phyloP scores from a whole-genome alignment of 2,113 vertebrate species.

The Rhodinocichla rosea region DNA sequence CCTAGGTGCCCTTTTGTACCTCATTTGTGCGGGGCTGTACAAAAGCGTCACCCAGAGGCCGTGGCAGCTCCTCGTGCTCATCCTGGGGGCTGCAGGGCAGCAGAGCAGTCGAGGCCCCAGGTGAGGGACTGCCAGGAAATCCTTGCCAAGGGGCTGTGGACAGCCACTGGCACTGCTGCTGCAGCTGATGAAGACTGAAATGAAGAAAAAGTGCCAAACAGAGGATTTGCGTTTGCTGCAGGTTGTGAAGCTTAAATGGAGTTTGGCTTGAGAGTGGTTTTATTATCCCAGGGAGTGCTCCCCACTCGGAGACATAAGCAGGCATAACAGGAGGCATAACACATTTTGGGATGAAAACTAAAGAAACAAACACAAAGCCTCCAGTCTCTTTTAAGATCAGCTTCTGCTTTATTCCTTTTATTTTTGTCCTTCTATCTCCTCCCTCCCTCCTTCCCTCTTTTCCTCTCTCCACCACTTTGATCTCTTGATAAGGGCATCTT shows the following conservation, averaged over 20 bases:
- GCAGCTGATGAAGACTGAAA: conserved; percentile 27
- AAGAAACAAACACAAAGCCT: neutral
- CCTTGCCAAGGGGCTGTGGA: neutral
- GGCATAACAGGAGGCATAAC: neutral
- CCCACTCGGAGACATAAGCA: neutral
- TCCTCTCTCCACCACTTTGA: conserved; percentile 6
- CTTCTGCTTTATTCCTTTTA: neutral
- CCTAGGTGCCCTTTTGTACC: neutral
- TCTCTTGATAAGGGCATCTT: conserved; percentile 8
- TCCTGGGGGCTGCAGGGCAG: neutral
- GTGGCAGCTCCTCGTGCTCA: neutral
- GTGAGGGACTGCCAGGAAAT: neutral
- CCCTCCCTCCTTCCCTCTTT: neutral
- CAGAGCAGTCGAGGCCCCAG: neutral
- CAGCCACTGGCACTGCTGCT: neutral
- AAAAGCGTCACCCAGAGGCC: neutral
- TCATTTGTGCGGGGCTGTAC: neutral
- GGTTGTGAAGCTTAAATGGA: neutral
- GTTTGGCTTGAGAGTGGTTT: neutral
- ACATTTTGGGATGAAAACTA: neutral
- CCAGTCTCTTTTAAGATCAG: neutral
- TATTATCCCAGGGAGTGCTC: neutral
- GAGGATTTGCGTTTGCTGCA: neutral
- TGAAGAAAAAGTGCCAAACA: neutral
- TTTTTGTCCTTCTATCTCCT: neutral